phyloP scores from a whole-genome alignment of 1,140 invertebrate species.

The Colletes latitarsis region DNA sequence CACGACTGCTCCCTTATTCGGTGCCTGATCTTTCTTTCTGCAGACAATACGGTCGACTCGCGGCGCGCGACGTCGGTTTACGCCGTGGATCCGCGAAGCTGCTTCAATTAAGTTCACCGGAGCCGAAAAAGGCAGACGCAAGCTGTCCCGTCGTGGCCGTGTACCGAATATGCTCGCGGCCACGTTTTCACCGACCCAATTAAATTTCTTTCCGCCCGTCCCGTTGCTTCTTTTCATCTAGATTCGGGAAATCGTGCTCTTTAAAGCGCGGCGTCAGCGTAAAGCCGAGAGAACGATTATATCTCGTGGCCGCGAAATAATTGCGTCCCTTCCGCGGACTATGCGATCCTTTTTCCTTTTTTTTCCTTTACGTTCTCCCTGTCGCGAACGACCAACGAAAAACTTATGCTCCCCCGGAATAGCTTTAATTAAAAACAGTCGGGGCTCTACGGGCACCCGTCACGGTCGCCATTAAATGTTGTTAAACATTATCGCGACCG shows the following conservation, averaged over 20 bases:
- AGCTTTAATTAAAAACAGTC: conserved; percentile 18
- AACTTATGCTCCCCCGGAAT: neutral
- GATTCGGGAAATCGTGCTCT: conserved; percentile 27
- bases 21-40: too few species aligned
- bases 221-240: conserved; percentile 34
- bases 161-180: conserved; percentile 21
- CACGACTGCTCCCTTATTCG: too few species aligned
- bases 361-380: too few species aligned
- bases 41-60: too few species aligned
- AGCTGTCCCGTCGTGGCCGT: neutral
- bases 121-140: conserved; percentile 34
- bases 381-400: neutral
- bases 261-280: conserved; percentile 34
- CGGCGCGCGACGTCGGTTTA: too few species aligned
- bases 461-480: neutral
- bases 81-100: neutral
- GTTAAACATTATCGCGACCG: too few species aligned
- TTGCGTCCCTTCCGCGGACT: conserved; percentile 4
- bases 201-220: conserved; percentile 41
- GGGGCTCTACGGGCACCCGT: neutral
- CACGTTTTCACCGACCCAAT: conserved; percentile 49
- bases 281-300: conserved; percentile 34
- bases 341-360: neutral
- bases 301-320: conserved; percentile 25
- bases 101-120: conserved; percentile 35